Evolutionary conservation across 2,113 vertebrate species (phyloP), one percentile per base, ranked within the genome.

Genomic region (Motacilla tschutschensis): DNA sequence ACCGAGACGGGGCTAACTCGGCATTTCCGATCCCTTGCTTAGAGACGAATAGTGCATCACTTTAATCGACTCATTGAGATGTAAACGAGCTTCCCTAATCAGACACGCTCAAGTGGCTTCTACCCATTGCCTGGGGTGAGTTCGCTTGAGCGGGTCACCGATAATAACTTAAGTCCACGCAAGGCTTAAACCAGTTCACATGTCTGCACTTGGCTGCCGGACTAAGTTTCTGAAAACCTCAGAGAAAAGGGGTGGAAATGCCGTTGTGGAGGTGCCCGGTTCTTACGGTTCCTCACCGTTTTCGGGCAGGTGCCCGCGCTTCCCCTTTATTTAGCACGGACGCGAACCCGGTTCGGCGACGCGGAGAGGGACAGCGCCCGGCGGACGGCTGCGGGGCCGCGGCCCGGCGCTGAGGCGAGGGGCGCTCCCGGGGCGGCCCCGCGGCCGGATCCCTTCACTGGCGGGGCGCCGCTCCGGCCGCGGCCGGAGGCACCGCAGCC

Each of bases 121-220:
- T 36, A 25, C 16, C 62, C 65, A 71, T 38, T 29, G 73, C 69
- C 60, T 26, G 65, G 4, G 18, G 60, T 7, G 70, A 83, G 81
- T 31, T 66, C 15, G 31, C 54, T 46, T 12, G 9, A 64, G 18
- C 5, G 17, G 53, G 62, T 67, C 40, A 26, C 66, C 1, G 70
- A 2, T 43, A 38, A 33, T 26, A 69, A 73, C 40, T 55, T 17
- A 6, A 25, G 35, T 17, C 54, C 76, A 4, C 4, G 88, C n/a
- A 50, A 70, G 72, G 83, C 76, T 94, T 70, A 78, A 82, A 66
- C 18, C 25, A 18, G 51, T 79, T 82, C 83, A n/a, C 55, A 60
- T 73, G 83, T 44, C 46, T 21, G 59, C 76, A 9, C 59, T 80
- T 28, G 17, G 64, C 83, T 26, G 5, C 29, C 0, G 41, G 53